Percentiles rank a stretch among this genome's conserved stretches.
Conservation (phyloP, 2,888 invertebrate genomes). For the Odontomyia ornata region DNA sequence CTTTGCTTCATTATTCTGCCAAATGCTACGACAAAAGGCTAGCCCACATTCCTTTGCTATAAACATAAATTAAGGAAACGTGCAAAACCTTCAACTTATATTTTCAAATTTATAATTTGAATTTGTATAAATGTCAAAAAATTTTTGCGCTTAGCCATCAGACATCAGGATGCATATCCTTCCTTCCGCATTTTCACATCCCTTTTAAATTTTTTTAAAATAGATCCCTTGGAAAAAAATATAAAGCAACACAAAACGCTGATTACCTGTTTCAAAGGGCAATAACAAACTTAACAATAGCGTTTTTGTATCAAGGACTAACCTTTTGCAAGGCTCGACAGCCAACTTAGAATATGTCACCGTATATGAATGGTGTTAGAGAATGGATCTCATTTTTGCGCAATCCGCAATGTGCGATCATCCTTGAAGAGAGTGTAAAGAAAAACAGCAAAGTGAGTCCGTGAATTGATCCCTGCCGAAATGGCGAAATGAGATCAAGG, state of each 20-base stretch:
- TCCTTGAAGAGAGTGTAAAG: not conserved
- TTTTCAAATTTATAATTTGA: constrained; percentile 22
- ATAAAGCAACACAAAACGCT: constrained; percentile 35
- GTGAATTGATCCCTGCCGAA: constrained; percentile 32
- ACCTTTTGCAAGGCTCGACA: constrained; percentile 32
- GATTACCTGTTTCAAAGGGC: constrained; percentile 50
- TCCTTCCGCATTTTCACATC: not conserved
- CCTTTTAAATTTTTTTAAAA: not conserved
- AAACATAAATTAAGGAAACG: constrained; percentile 41
- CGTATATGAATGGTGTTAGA: not conserved
- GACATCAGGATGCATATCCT: constrained; percentile 29
- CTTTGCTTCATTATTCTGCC: not conserved
- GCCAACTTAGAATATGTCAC: not conserved
- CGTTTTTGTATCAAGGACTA: constrained; percentile 33
- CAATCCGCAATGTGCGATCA: constrained; percentile 33
- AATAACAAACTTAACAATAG: constrained; percentile 46
- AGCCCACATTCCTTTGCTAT: not conserved
- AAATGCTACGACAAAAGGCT: constrained; percentile 1
- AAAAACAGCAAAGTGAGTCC: constrained; percentile 18
- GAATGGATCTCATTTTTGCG: constrained; percentile 37
- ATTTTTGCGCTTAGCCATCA: constrained; percentile 15
- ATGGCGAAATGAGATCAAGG: constrained; percentile 39
- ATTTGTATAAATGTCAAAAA: constrained; percentile 23
- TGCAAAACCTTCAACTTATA: not conserved
- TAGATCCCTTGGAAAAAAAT: not conserved